Evolutionary conservation across 2,113 vertebrate genomes (phyloP).

Genomic region (Entelurus aequoreus): DNA sequence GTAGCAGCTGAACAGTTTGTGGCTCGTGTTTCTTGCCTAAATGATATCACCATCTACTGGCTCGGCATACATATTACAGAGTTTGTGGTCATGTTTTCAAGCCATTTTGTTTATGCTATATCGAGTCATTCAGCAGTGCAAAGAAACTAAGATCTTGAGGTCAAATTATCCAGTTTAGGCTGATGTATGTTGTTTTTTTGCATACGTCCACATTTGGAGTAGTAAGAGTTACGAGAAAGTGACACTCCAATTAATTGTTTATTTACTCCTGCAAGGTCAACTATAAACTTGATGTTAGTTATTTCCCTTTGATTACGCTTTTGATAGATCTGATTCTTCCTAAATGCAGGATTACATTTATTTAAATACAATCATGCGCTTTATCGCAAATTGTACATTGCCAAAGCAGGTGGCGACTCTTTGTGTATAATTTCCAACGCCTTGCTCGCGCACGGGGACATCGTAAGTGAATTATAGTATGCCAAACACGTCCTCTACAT

Average conservation of each 20-base stretch:
- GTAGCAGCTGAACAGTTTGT: too few relatives aligned
- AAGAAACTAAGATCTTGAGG: too few relatives aligned
- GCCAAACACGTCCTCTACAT: conserved; percentile 56
- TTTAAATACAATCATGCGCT: conserved; percentile 11
- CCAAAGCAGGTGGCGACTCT: conserved; percentile 36
- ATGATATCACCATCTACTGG: not conserved
- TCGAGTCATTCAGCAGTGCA: too few relatives aligned
- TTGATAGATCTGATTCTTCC: not conserved
- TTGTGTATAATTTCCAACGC: conserved; percentile 24
- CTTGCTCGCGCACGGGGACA: conserved; percentile 34
- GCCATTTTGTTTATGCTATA: not conserved
- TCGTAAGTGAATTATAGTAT: conserved; percentile 41
- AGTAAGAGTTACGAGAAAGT: too few relatives aligned
- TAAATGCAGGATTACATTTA: conserved; percentile 11
- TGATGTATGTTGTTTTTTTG: too few relatives aligned
- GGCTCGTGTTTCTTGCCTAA: too few relatives aligned
- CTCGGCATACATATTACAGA: not conserved
- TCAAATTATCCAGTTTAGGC: too few relatives aligned
- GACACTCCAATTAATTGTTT: not conserved
- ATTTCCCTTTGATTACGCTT: not conserved
- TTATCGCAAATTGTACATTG: conserved; percentile 26
- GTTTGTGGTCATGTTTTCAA: not conserved
- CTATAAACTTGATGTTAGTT: not conserved
- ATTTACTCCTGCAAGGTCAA: not conserved
- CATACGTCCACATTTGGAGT: too few relatives aligned